Conservation (phyloP, 2,888 invertebrate genomes). For the Empis stercorea region DNA sequence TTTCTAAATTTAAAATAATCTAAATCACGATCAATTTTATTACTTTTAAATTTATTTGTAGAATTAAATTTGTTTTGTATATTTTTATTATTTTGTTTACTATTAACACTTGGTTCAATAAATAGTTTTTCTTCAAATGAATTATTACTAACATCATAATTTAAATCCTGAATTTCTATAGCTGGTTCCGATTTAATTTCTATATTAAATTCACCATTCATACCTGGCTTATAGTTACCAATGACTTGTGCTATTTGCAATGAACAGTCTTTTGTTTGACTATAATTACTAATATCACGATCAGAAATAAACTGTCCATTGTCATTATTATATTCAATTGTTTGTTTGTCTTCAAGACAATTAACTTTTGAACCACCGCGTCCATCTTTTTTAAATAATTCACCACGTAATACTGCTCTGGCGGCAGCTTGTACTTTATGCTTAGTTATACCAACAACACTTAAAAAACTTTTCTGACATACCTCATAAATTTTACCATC, state of each 20-base stretch:
- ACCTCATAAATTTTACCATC: not conserved
- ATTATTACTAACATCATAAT: not conserved
- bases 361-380: not conserved
- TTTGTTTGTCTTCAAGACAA: no score
- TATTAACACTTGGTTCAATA: not conserved
- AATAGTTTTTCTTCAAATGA: not conserved
- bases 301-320: not conserved
- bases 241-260: not conserved
- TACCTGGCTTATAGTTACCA: not conserved
- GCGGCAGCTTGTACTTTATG: not conserved
- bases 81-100: not conserved
- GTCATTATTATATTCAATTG: no score
- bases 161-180: not conserved
- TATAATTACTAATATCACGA: no score
- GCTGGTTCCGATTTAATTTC: not conserved
- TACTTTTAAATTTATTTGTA: no score
- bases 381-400: not conserved
- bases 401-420: not conserved
- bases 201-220: not conserved
- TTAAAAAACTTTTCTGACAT: conserved; percentile 1
- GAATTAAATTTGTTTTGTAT: not conserved
- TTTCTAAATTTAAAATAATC: not conserved
- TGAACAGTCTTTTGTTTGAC: not conserved
- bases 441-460: not conserved
- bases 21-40: not conserved